Base-by-base conservation (phyloP, 2,888 invertebrate species). In the Sylvicola cinctus region DNA sequence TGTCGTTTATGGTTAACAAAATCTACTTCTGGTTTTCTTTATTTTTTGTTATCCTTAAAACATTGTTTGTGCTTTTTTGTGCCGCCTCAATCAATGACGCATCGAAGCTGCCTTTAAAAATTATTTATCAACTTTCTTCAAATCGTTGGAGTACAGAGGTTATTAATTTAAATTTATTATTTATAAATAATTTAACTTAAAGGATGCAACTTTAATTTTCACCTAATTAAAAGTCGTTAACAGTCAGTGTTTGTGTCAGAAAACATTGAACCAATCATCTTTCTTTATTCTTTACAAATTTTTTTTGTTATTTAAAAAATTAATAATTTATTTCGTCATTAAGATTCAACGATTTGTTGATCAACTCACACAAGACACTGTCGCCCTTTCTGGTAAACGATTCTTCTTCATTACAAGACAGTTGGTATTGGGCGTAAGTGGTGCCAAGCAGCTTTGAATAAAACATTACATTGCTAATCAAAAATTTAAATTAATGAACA, bases 11-110 rank as follows among this genome's bases (percentile, higher is more conserved):
- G n/a, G n/a, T n/a, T n/a, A n/a, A n/a, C n/a, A n/a, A n/a, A n/a
- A n/a, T n/a, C n/a, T 70, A 70, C 45, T 67, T 68, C 37, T 64
- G 66, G 43, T 65, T 58, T 43, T 69, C 69, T 3, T 58, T 70
- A 30, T 55, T 61, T 33, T 68, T 64, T 43, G 49, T 70, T 3
- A 49, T 70, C 38, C 54, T 61, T 5, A 57, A 69, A 41, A 65
- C 68, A 0, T 49, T 62, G 33, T 60, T 64, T 0, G 66, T 70
- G 2, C 66, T 66, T 2, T 46, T 69, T 31, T 65, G 60, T 35
- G 63, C 68, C 3, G 63, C 69, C n/a, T 51, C 57, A 13, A 58
- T 70, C 5, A 58, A 69, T 42, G 68, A 68, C 40, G 65, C 67
- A 41, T 63, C 63, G 20, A 56, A 58, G 36, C 49, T 50, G 11